These are phyloP conservation scores for Ellobium chinense DNA, from an alignment of 2,888 invertebrate species.

Conservation along the genomic window DNA sequence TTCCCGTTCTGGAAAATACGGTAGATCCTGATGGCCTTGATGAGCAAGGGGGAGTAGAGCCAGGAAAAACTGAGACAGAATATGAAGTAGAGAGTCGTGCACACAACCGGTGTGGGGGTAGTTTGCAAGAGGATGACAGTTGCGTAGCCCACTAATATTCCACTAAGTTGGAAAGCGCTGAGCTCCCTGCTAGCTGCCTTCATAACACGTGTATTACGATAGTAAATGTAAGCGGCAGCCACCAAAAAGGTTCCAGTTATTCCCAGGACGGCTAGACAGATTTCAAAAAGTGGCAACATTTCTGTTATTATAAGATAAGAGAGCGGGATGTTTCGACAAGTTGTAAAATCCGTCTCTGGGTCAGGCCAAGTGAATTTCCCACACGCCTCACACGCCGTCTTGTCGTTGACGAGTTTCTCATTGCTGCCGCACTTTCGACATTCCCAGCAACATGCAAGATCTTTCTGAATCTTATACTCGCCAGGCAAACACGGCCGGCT, in stretches of 20 bases:
- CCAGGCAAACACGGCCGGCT: constrained; percentile 54
- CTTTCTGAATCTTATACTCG: constrained; percentile 48
- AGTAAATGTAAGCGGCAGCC: constrained; percentile 34
- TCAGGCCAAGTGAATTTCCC: constrained; percentile 56
- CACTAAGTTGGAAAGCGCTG: constrained; percentile 63
- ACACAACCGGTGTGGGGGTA: constrained; percentile 49
- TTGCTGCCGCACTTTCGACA: constrained; percentile 57
- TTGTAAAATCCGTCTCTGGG: constrained; percentile 35
- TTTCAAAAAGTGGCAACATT: constrained; percentile 25
- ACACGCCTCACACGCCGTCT: constrained; percentile 48
- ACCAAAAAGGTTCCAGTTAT: constrained; percentile 10
- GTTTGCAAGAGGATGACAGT: constrained; percentile 56
- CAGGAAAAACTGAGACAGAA: constrained; percentile 53
- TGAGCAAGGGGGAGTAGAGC: constrained; percentile 57
- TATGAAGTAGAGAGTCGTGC: constrained; percentile 42
- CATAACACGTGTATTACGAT: constrained; percentile 57
- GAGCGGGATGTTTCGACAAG: constrained; percentile 38
- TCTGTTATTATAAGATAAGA: constrained; percentile 10
- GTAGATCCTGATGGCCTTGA: constrained; percentile 54
- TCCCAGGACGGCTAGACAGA: constrained; percentile 16
- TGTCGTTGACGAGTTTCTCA: constrained; percentile 43
- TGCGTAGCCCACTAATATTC: constrained; percentile 59
- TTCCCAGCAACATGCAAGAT: constrained; percentile 60
- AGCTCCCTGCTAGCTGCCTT: constrained; percentile 69
- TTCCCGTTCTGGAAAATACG: constrained; percentile 57